Percentiles rank a stretch among this genome's conserved stretches.
Conservation (phyloP, 2,113 vertebrate species). For the Callithrix jacchus region DNA sequence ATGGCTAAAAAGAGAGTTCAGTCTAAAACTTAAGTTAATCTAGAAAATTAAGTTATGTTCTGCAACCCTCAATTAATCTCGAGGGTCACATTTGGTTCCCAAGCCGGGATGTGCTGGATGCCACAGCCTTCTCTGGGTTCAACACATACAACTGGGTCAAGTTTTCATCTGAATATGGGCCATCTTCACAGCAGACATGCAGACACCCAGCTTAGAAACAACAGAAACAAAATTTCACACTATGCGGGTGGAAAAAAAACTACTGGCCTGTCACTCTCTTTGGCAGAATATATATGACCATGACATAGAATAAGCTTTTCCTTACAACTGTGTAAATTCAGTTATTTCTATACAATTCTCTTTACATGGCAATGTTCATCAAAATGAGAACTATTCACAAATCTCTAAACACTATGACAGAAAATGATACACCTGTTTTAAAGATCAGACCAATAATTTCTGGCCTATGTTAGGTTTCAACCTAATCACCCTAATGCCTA, state of each 20-base stretch:
- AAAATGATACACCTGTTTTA: neutral
- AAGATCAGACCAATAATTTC: neutral
- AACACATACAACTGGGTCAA: neutral
- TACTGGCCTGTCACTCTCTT: neutral
- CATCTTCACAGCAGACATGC: neutral
- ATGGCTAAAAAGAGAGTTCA: constrained; percentile 28
- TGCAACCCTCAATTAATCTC: constrained; percentile 10
- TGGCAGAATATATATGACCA: neutral
- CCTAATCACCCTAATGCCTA: neutral
- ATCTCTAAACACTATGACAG: neutral
- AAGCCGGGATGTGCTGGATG: neutral
- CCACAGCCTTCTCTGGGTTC: neutral
- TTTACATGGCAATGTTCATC: neutral
- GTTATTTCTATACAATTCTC: neutral
- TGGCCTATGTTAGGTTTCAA: neutral
- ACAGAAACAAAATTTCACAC: neutral
- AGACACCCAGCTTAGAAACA: neutral
- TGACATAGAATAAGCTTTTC: neutral
- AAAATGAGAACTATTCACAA: neutral
- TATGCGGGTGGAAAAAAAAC: neutral
- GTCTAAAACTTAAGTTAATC: constrained; percentile 39
- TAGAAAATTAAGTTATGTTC: constrained; percentile 25
- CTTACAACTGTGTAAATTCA: constrained; percentile 31
- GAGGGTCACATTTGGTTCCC: neutral
- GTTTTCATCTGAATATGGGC: neutral